These are phyloP conservation scores for Gobiocypris rarus DNA, from an alignment of 2,113 vertebrate genomes.

Conservation along the genomic window DNA sequence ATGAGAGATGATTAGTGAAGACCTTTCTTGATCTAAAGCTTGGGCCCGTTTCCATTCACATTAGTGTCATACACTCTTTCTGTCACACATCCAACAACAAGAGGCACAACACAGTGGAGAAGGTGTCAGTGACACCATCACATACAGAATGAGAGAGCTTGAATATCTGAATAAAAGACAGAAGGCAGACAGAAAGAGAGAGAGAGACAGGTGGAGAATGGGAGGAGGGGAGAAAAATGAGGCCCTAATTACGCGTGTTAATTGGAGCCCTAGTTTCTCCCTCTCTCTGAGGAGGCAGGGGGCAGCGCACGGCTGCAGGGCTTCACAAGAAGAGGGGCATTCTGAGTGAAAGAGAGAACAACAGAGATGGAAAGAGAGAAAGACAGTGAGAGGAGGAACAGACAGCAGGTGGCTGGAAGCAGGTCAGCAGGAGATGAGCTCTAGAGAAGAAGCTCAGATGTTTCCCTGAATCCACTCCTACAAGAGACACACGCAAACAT, in stretches of 20 bases:
- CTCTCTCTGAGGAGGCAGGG: slow-evolving; percentile 43
- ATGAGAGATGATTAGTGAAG: not conserved
- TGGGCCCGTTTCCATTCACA: not conserved
- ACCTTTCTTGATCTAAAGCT: not conserved
- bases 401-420: slow-evolving; percentile 13
- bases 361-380: not conserved
- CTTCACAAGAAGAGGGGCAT: not conserved
- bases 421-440: slow-evolving; percentile 22
- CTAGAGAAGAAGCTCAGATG: not conserved
- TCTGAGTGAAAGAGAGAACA: not conserved
- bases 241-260: slow-evolving; percentile 56
- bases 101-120: slow-evolving; percentile 6
- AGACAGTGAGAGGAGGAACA: slow-evolving; percentile 15
- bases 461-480: not conserved
- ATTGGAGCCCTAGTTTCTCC: slow-evolving; percentile 54
- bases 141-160: slow-evolving; percentile 2
- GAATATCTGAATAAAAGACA: not conserved
- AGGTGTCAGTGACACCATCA: slow-evolving; percentile 13
- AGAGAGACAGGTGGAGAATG: not conserved
- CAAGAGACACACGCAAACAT: not conserved
- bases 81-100: slow-evolving; percentile 15
- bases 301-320: slow-evolving; percentile 34
- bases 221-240: slow-evolving; percentile 25
- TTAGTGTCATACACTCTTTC: not conserved
- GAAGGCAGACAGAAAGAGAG: slow-evolving; percentile 3